Evolutionary conservation across 2,113 vertebrate species (phyloP), one percentile per base, ranked within the genome.

Genomic region (Lichenostomus cassidix): DNA sequence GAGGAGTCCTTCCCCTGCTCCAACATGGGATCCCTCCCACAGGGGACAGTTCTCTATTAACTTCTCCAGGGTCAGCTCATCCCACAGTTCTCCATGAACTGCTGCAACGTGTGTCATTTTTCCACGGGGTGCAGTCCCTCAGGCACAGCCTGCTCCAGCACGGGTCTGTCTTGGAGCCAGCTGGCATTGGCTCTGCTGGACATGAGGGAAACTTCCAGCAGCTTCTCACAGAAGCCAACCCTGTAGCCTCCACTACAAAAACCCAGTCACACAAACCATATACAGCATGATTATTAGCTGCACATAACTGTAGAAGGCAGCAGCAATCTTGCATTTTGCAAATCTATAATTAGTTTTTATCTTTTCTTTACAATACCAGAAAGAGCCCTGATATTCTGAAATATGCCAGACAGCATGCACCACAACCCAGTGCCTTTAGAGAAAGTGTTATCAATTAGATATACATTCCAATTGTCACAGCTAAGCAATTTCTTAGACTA

Each of bases 401-500:
- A 97, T 85, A 93, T 31, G n/a, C 44, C 81, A 93, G 67, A 84
- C 41, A 77, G 49, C 58, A 95, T 58, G 82, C 77, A 92, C 70
- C 87, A 94, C 68, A 97, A 86, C 27, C 28, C 87, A 73, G 76
- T 87, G 92, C 55, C 71, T 87, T 78, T 42, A 92, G n/a, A 96
- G 63, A 94, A 96, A 96, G 50, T 64, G 42, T 15, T 86, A 88
- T 62, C 83, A 96, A 95, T 97, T 89, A 96, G 93, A 97, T 92
- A 95, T 83, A 94, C 55, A 96, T 94, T 96, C 83, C 58, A 97
- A 94, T 52, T 97, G 92, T 97, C 95, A 97, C n/a, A 97, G 95
- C 76, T 95, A 97, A 96, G 87, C 80, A 95, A 86, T 73, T 93
- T 94, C 93, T 90, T 81, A 96, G 81, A 91, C 82, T 86, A 88